A percentile compares a stretch with the other conserved stretches of the same genome.
phyloP scores from a whole-genome alignment of 2,113 vertebrate genomes.

The Suricata suricatta region DNA sequence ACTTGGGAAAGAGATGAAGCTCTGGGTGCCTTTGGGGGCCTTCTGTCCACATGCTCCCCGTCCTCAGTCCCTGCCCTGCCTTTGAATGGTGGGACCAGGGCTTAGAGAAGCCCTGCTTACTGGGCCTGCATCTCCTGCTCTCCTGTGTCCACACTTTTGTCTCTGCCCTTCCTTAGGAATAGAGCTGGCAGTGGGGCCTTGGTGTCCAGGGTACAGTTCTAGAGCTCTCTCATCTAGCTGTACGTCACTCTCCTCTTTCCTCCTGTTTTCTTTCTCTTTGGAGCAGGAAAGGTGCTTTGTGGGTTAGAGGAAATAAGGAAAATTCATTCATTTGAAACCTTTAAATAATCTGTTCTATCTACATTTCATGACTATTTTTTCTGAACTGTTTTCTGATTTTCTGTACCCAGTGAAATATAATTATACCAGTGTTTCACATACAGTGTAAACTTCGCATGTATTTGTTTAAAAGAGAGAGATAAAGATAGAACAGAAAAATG shows the following conservation, averaged over 20 bases:
- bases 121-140: rapidly evolving
- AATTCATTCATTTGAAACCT: not conserved
- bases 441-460: not conserved
- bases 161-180: not conserved
- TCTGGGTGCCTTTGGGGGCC: not conserved
- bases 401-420: not conserved
- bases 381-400: not conserved
- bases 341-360: not conserved
- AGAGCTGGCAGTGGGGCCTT: not conserved
- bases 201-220: not conserved
- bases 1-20: not conserved
- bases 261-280: not conserved
- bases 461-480: constrained; percentile 13
- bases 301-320: not conserved
- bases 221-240: not conserved
- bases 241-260: not conserved
- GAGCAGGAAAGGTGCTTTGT: not conserved
- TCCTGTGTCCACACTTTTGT: not conserved
- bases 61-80: not conserved
- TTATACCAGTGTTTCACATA: not conserved
- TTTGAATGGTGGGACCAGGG: not conserved
- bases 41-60: not conserved
- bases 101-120: rapidly evolving
- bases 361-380: not conserved
- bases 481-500: not conserved